Base-by-base conservation (phyloP, 2,113 vertebrate genomes). In the Rhinoderma darwinii region DNA sequence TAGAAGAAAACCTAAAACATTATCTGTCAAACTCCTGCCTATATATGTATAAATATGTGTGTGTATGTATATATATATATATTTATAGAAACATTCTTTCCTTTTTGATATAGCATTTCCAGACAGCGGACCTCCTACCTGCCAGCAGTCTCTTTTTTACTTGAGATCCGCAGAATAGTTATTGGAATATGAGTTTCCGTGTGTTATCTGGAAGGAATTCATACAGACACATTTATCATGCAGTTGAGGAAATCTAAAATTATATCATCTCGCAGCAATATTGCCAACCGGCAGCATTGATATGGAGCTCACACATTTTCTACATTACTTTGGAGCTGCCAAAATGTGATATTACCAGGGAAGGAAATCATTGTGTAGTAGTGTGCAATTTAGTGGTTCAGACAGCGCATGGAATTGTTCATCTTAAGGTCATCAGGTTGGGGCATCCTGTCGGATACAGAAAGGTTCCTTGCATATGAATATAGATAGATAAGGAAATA, bases 331-430 rank as follows among this genome's bases (percentile, higher is more conserved):
- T 50, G 32, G 25, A 35, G 43, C 81, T 70, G 81, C 32, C 43
- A 83, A 70, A 83, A 83, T 83, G 7, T 68, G 63, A 50, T 83
- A 63, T 83, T 50, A 32, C 63, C 47, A 35, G 27, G 81, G 32
- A 72, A 70, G 51, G 81, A 83, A 82, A 83, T 50, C 59, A 83
- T 70, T 50, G 81, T 51, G 39, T 72, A 22, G 56, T 72, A 22
- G 56, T 6, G 14, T 82, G 79, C 79, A 82, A 82, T 82, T 82
- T 82, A 43, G 79, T 82, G 56, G 39, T 30, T 66, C 56, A 82
- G 56, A 82, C 56, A 82, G 56, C 79, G 41, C 37, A 82, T 82
- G 56, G 79, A 82, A 82, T 63, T 82, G 56, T 82, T 82, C 79
- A 82, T 82, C 79, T 63, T 66, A 82, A 66, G 79, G 79, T 66